Conservation (phyloP, 2,797 vertebrate species). For the Trematomus bernacchii region DNA sequence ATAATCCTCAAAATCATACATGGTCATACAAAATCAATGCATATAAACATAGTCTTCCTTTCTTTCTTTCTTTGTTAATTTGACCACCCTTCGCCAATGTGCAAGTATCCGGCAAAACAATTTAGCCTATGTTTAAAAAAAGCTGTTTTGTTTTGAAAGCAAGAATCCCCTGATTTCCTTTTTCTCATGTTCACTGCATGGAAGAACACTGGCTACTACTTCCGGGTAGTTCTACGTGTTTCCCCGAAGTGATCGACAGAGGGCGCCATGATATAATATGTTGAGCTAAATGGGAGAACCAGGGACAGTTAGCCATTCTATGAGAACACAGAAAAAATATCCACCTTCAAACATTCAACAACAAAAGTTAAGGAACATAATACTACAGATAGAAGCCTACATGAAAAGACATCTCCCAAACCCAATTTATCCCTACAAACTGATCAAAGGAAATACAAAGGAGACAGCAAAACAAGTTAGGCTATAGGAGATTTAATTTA, state of each 20-base stretch:
- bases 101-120: too few relatives aligned
- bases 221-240: constrained; percentile 9
- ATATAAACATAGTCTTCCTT: background rate
- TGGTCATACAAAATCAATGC: background rate
- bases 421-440: background rate
- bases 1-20: background rate
- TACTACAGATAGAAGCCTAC: background rate
- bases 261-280: constrained; percentile 36
- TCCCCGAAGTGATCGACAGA: constrained; percentile 31
- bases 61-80: background rate
- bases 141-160: constrained; percentile 13
- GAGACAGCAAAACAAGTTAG: background rate
- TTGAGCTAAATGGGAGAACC: background rate
- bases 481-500: too few relatives aligned
- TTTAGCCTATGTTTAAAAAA: background rate
- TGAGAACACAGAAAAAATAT: background rate
- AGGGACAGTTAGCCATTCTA: background rate
- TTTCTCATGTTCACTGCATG: background rate
- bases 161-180: background rate
- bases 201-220: constrained; percentile 16
- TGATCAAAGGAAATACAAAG: background rate
- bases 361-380: constrained; percentile 5
- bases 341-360: background rate
- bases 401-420: background rate
- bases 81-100: too few relatives aligned